These are phyloP conservation scores for Rhombomys opimus DNA, from an alignment of 2,113 vertebrate species.

Conservation along the genomic window DNA sequence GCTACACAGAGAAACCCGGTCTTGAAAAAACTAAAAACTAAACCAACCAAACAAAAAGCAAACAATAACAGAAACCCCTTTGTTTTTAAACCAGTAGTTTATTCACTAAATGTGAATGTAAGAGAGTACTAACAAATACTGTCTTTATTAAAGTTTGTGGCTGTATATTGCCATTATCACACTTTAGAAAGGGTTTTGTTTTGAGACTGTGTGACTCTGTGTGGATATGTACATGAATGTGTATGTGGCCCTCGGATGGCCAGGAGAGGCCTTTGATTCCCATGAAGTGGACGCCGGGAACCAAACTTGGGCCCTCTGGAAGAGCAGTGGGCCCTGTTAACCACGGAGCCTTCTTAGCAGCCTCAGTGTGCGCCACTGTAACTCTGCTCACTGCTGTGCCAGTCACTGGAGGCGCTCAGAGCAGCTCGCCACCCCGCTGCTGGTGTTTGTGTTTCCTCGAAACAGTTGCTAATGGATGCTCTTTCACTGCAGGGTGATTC, in stretches of 20 bases:
- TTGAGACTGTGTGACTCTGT: background rate
- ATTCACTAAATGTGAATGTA: background rate
- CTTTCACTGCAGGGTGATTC: slow-evolving; percentile 90
- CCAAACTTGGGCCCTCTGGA: background rate
- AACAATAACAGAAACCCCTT: too few relatives aligned
- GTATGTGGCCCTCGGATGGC: background rate
- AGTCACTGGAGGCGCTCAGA: background rate
- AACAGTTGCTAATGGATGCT: slow-evolving; percentile 61
- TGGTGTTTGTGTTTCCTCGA: slow-evolving; percentile 30
- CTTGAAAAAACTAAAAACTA: too few relatives aligned
- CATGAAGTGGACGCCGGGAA: background rate
- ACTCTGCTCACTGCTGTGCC: background rate
- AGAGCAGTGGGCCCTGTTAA: too few relatives aligned
- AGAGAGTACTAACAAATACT: too few relatives aligned
- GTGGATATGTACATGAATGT: background rate
- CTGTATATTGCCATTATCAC: slow-evolving; percentile 11
- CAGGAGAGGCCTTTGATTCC: background rate
- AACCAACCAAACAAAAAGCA: too few relatives aligned
- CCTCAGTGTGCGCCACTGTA: fast-evolving
- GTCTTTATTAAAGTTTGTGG: background rate
- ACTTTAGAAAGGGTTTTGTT: background rate
- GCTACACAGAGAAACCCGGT: too few relatives aligned
- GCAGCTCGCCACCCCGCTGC: background rate
- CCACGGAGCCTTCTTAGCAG: background rate
- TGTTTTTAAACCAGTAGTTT: background rate